Conservation (phyloP, 1,140 invertebrate species). For the Ctenoplectra terminalis region DNA sequence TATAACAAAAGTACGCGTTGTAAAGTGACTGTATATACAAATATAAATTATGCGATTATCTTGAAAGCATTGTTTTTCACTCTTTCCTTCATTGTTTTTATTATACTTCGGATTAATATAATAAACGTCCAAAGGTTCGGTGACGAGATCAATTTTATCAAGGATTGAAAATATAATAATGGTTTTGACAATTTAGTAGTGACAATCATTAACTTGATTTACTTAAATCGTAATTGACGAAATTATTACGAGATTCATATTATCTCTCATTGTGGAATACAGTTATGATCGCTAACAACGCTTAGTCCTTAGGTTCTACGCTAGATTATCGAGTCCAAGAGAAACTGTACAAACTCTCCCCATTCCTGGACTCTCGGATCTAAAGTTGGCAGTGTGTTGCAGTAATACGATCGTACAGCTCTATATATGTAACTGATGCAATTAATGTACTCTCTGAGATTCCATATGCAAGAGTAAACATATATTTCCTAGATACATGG, state of each 20-base stretch:
- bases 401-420: neutral
- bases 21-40: constrained; percentile 83
- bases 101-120: no score
- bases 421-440: neutral
- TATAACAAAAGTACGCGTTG: constrained; percentile 79
- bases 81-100: accelerated
- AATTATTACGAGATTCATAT: no score
- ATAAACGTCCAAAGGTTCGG: no score
- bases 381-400: neutral
- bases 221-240: no score
- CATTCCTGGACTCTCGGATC: neutral
- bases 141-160: no score
- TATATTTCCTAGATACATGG: neutral
- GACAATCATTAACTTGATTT: no score
- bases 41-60: constrained; percentile 81
- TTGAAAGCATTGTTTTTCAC: neutral
- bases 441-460: neutral
- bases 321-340: no score
- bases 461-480: neutral
- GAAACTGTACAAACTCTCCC: no score
- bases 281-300: neutral
- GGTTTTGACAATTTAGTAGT: no score
- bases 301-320: no score
- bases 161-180: no score
- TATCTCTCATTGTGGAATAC: neutral